Base-by-base conservation (phyloP, 2,888 invertebrate species). In the Calephelis perditalis region DNA sequence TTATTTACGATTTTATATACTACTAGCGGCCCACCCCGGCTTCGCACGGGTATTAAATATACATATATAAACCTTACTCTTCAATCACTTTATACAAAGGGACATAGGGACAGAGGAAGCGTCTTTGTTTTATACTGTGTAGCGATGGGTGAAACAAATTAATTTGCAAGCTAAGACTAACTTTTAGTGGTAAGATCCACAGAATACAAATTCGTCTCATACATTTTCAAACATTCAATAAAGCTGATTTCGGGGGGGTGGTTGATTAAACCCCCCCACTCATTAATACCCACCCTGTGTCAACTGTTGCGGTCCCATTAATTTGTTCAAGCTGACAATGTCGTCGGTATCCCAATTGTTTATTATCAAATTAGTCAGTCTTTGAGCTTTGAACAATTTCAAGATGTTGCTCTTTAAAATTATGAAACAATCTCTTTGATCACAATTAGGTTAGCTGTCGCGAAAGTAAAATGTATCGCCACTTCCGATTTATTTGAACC, bases 291-390 rank as follows among this genome's bases (percentile, higher is more conserved):
- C 37, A 43, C 58, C 49, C 49, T 58, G 54, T 56, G 54, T 57
- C 59, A 62, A 58, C 61, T 56, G 46, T 62, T 35, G 54, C 57
- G 61, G 60, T 58, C 57, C 59, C 58, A 56, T 65, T 63, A 67
- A 65, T 65, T 65, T 57, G 59, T 57, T 63, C 61, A 68, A 67
- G 66, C 63, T 62, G 65, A 65, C 65, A 63, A 61, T 67, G 63
- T 66, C 64, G 56, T 59, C 47, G 57, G 58, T 64, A 63, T 67
- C 55, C 52, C 47, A 66, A 64, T 70, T 73, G 67, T 73, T 75
- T 71, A 73, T 73, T 67, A 71, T 68, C 69, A 74, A 78, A 78
- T 79, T 79, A 77, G 67, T 57, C 62, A 62, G 56, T 72, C 68
- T 71, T 73, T 49, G 49, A 49, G 49, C 49, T 52, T 52, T 52